phyloP scores from a whole-genome alignment of 2,888 invertebrate genomes.

The Polyploca ridens region DNA sequence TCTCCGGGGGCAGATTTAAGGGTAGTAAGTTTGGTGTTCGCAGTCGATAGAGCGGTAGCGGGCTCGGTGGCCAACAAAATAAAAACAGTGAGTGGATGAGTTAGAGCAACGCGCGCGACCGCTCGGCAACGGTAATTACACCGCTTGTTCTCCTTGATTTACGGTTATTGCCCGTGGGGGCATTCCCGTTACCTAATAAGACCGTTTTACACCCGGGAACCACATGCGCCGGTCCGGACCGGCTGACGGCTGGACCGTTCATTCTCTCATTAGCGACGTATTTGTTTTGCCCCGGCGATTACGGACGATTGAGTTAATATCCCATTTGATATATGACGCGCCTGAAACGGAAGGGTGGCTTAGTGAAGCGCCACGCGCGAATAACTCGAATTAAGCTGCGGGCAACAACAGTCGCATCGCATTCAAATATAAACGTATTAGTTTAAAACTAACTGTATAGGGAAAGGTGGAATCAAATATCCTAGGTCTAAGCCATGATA shows the following conservation, averaged over 20 bases:
- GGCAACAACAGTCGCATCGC: slow-evolving; percentile 37
- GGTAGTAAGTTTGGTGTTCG: slow-evolving; percentile 76
- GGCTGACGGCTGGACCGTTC: slow-evolving; percentile 67
- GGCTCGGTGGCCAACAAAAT: slow-evolving; percentile 77
- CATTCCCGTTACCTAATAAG: slow-evolving; percentile 84
- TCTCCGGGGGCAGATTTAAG: slow-evolving; percentile 79
- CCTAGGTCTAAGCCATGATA: slow-evolving; percentile 4
- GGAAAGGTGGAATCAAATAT: not conserved
- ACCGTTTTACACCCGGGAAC: slow-evolving; percentile 81
- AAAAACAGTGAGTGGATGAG: slow-evolving; percentile 82
- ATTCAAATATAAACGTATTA: not conserved
- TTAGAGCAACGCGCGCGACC: slow-evolving; percentile 80
- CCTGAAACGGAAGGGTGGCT: slow-evolving; percentile 65
- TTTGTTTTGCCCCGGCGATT: slow-evolving; percentile 76
- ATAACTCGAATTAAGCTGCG: slow-evolving; percentile 50
- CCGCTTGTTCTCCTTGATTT: slow-evolving; percentile 85
- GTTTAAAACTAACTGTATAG: slow-evolving; percentile 27
- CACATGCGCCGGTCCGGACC: slow-evolving; percentile 72
- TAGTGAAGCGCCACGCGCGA: slow-evolving; percentile 45
- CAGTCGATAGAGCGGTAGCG: slow-evolving; percentile 80
- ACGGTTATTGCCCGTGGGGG: slow-evolving; percentile 85
- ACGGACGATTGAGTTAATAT: slow-evolving; percentile 78
- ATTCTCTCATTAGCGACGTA: slow-evolving; percentile 80
- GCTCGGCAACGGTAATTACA: slow-evolving; percentile 84
- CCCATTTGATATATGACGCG: slow-evolving; percentile 72